Conservation (phyloP, 2,888 invertebrate genomes). For the Fissipunctia ypsillon region DNA sequence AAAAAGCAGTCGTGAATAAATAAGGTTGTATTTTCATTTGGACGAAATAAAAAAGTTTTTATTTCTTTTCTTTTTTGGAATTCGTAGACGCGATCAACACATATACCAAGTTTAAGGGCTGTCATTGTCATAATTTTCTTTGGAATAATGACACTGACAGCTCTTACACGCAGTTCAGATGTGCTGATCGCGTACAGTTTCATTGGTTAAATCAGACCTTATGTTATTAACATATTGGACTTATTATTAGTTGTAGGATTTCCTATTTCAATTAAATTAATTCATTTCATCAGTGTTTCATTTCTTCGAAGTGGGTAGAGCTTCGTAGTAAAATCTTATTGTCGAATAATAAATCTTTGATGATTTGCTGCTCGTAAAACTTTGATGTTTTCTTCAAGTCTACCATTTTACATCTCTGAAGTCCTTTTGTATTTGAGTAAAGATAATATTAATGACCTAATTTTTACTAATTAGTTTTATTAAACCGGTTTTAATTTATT, state of each 20-base stretch:
- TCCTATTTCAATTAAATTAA: slow-evolving; percentile 33
- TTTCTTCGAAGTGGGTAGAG: slow-evolving; percentile 32
- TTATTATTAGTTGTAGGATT: slow-evolving; percentile 24
- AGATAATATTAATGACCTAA: slow-evolving; percentile 13
- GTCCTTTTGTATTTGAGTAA: slow-evolving; percentile 33
- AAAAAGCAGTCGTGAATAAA: slow-evolving; percentile 7
- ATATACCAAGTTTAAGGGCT: too few relatives aligned
- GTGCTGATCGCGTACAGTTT: too few relatives aligned
- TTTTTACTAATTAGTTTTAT: slow-evolving; percentile 14
- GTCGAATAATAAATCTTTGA: slow-evolving; percentile 58
- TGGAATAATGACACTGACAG: too few relatives aligned
- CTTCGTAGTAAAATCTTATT: slow-evolving; percentile 53
- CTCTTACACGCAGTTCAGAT: too few relatives aligned
- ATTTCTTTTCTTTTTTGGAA: slow-evolving; percentile 3
- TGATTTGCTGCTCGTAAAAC: slow-evolving; percentile 55
- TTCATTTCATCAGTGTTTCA: slow-evolving; percentile 45
- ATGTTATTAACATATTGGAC: neutral
- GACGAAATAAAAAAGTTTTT: neutral
- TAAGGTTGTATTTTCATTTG: slow-evolving; percentile 13
- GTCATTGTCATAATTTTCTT: too few relatives aligned
- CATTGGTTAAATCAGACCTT: too few relatives aligned
- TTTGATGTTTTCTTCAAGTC: slow-evolving; percentile 52
- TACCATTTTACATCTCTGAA: slow-evolving; percentile 11
- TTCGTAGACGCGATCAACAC: too few relatives aligned
- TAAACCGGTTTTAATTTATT: neutral